Conservation (phyloP, 30 jellyfish, hydroid and myxozoan species). For the Mastigias papua region DNA sequence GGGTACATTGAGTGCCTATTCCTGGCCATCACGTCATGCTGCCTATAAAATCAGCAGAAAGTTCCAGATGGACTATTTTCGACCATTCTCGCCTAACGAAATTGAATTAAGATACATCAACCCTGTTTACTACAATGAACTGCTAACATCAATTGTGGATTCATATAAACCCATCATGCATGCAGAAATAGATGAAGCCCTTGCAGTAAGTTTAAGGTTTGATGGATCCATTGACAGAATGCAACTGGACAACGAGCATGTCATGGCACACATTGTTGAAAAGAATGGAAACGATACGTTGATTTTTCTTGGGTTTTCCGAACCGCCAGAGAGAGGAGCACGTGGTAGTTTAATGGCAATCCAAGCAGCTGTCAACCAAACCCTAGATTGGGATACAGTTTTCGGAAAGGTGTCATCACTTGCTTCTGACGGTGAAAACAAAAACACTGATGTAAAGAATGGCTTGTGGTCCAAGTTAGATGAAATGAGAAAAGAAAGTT, state of each 20-base stretch:
- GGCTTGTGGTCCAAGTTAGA: constrained; percentile 32
- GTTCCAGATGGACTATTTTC: constrained; percentile 7
- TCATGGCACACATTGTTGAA: constrained; percentile 21
- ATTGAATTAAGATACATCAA: constrained; percentile 15
- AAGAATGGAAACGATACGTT: constrained; percentile 16
- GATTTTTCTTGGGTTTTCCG: not conserved
- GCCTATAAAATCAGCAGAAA: constrained; percentile 11
- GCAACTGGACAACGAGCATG: constrained; percentile 30
- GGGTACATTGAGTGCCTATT: constrained; percentile 34
- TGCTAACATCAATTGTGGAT: constrained; percentile 6
- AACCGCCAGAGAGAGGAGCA: not conserved
- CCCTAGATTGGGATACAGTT: constrained; percentile 26
- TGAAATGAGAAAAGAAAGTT: constrained; percentile 19
- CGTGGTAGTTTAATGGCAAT: not conserved
- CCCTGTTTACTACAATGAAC: constrained; percentile 2
- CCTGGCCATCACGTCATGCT: constrained; percentile 9
- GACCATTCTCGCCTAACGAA: constrained; percentile 17
- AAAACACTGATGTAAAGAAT: constrained; percentile 31
- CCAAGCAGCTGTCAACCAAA: constrained; percentile 12
- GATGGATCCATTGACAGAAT: constrained; percentile 28
- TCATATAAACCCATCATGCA: constrained; percentile 20
- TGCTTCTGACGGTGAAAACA: constrained; percentile 8
- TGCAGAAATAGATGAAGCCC: not conserved
- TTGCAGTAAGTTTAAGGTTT: not conserved
- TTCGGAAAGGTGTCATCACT: constrained; percentile 18